phyloP scores from a whole-genome alignment of 2,797 vertebrate species.

The Phylloscopus collybita region DNA sequence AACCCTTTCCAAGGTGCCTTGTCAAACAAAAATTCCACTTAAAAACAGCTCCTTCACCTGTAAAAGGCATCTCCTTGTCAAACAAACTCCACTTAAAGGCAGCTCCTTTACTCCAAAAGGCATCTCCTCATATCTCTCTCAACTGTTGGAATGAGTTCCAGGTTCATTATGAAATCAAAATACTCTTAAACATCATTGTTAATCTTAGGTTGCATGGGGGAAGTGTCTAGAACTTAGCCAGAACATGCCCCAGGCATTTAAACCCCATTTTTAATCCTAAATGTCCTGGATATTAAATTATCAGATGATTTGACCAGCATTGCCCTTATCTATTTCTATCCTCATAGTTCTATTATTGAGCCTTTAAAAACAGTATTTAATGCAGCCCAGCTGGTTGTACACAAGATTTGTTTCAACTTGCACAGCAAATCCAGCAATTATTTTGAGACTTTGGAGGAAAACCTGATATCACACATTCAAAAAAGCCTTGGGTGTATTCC shows the following conservation, averaged over 20 bases:
- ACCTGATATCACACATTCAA: background rate
- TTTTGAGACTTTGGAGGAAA: background rate
- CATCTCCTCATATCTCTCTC: background rate
- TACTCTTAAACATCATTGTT: background rate
- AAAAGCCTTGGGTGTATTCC: background rate
- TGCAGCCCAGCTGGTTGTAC: background rate
- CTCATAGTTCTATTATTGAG: background rate
- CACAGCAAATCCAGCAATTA: background rate
- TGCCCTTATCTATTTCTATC: background rate
- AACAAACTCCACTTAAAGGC: background rate
- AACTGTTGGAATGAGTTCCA: background rate
- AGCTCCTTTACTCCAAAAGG: background rate
- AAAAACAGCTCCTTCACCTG: background rate
- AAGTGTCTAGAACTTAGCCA: background rate
- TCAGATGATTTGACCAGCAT: background rate
- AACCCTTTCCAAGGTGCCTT: background rate
- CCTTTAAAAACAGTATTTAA: background rate
- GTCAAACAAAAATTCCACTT: background rate
- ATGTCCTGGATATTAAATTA: background rate
- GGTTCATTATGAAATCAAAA: background rate
- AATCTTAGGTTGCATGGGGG: background rate
- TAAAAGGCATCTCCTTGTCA: background rate
- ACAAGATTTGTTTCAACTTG: background rate
- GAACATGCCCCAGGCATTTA: background rate
- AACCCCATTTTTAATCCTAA: background rate